Base-by-base conservation (phyloP, 2,888 invertebrate genomes). In the Drosophila phalerata region DNA sequence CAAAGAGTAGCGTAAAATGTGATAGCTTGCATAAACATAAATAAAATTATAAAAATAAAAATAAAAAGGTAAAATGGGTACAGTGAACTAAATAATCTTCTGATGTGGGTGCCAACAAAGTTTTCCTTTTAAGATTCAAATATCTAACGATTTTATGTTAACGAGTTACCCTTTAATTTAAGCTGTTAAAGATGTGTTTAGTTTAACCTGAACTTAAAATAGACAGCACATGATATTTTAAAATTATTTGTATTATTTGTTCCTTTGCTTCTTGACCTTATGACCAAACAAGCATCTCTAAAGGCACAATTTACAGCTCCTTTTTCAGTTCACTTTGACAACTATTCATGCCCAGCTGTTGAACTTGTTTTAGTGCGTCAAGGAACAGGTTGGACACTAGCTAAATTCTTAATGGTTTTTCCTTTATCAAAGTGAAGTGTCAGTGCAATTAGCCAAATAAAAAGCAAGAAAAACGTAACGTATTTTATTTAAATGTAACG, bases 21-120 rank as follows among this genome's bases (percentile, higher is more conserved):
- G 63, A 76, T 77, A 37, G 52, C 30, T 28, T 49, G 65, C 53
- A 45, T 28, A 34, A 38, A 62, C 45, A 10, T 30, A n/a, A 17
- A 62, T 51, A 52, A 30, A 52, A 34, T 30, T n/a, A 43, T 19
- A 32, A 30, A 38, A 8, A 37, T 45, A 34, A 45, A 38, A 5
- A 43, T 10, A 48, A 3, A 28, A 11, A 15, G 28, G 13, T 40
- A 40, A 37, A 51, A 51, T 64, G 69, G 64, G 69, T 56, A 52
- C 55, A 68, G 42, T 60, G 65, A 69, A 67, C 69, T 40, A 48
- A 56, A 60, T 58, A 45, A 40, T 19, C 37, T 42, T 1, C 8
- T 19, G 30, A 10, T 17, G 57, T 38, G 45, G 56, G 45, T 25
- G 48, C 11, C n/a, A n/a, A 30, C 17, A 28, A 17, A 37, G 17